Evolutionary conservation across 1,140 invertebrate species (phyloP), one percentile per base, ranked within the genome.

Genomic region (Gryllus bimaculatus): DNA sequence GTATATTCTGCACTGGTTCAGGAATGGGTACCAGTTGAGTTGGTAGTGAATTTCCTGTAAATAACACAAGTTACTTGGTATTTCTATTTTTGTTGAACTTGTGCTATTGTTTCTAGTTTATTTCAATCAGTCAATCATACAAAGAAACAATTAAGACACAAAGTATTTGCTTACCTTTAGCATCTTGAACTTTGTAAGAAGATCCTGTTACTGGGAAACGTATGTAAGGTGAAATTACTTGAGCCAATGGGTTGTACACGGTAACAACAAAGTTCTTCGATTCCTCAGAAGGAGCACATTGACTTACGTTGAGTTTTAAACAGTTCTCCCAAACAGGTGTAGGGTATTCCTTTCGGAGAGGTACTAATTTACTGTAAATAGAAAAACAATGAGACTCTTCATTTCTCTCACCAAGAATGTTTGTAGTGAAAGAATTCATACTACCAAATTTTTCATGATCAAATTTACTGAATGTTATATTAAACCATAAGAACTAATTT

Each of bases 21-120:
- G 91, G 88, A 18, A 95, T 85, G 0, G 92, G 90, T 0, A 93
- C 84, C 1, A 93, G 81, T 83, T 94, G 91, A 15, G 87, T 87
- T 18, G 83, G 80, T 48, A 92, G 83, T 80, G 86, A 85, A 74
- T 86, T 75, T 66, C 83, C 85, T 85, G 77, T 8, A 80, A 78
- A 66, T 21, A 75, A 81, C n/a, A 78, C n/a, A 66, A 2, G 26
- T 76, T 18, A 3, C 15, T 76, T 76, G 26, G 26, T 39, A 39
- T 39, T 39, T 39, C 1, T 39, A 39, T 39, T 39, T 39, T 39
- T 39, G 26, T 39, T 39, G 1, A 39, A 39, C 26, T 39, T 39
- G 5, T 39, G 26, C 5, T 39, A 39, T 39, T 39, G 5, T 39
- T 39, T 39, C 26, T 39, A 39, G 26, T 39, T 39, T 39, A 39